A percentile compares a stretch with the other conserved stretches of the same genome.
phyloP scores from a whole-genome alignment of 1,140 invertebrate genomes.

The Steinernema khuongi region DNA sequence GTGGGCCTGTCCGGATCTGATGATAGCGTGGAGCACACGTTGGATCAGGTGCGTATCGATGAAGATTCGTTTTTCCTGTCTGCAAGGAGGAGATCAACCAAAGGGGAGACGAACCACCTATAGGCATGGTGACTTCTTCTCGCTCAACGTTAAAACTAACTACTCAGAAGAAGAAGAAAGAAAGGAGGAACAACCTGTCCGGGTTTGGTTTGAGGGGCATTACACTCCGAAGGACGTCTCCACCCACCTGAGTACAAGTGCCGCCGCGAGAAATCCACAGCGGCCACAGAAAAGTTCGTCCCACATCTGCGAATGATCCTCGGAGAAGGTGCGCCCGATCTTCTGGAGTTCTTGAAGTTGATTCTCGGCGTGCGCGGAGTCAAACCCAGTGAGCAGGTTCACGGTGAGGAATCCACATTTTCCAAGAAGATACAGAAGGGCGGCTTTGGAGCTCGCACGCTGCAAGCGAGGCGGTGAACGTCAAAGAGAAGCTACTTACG shows the following conservation, averaged over 20 bases:
- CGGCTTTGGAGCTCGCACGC: neutral
- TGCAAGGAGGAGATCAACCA: neutral
- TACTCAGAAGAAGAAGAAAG: too few species aligned
- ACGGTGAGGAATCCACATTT: neutral
- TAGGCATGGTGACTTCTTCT: too few species aligned
- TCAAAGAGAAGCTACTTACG: neutral
- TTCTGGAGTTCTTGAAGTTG: neutral
- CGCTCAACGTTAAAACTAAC: too few species aligned
- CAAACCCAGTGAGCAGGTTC: neutral
- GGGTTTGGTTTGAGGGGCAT: too few species aligned
- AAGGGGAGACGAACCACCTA: too few species aligned
- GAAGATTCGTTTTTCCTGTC: constrained; percentile 8
- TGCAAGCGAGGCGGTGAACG: neutral
- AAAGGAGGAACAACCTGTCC: too few species aligned
- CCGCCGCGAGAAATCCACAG: neutral
- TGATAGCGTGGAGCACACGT: constrained; percentile 32
- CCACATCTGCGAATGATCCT: neutral
- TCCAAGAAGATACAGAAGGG: neutral
- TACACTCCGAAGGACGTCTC: too few species aligned
- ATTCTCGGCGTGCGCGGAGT: neutral
- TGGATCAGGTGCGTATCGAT: constrained; percentile 13
- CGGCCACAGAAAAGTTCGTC: constrained; percentile 2
- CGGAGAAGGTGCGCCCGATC: neutral
- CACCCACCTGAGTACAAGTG: neutral
- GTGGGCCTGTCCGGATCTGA: constrained; percentile 38